Conservation (phyloP, 2,113 vertebrate species). For the Eleginops maclovinus region DNA sequence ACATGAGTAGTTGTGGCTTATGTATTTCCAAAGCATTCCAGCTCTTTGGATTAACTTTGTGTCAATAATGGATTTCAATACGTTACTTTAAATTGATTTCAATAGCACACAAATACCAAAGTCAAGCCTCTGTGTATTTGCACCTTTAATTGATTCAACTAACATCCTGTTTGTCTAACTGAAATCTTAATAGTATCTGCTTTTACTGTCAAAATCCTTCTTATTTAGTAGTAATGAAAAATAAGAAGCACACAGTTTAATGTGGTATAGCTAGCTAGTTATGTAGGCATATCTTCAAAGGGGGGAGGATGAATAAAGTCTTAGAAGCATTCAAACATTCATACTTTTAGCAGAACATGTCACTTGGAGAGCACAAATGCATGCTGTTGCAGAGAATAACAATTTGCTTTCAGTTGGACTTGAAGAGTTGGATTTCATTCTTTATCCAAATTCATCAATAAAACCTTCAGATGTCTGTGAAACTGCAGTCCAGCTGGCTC, state of each 20-base stretch:
- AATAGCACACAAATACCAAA: neutral
- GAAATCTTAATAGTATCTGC: neutral
- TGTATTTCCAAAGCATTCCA: neutral
- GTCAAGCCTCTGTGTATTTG: neutral
- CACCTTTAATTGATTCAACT: neutral
- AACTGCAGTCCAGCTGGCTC: neutral
- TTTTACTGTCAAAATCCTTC: neutral
- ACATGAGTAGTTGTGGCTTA: neutral
- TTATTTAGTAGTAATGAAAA: neutral
- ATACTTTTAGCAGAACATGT: neutral
- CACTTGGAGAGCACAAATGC: neutral
- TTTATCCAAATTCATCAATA: constrained; percentile 8
- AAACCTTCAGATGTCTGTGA: constrained; percentile 9
- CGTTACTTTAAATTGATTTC: too few relatives aligned
- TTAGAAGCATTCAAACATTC: neutral
- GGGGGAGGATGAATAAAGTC: neutral
- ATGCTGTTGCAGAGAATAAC: neutral
- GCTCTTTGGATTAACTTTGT: neutral
- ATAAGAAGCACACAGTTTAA: neutral
- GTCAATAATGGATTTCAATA: neutral
- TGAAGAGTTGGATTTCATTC: constrained; percentile 23
- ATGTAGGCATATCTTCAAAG: neutral
- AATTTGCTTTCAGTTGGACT: neutral
- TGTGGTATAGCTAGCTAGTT: neutral
- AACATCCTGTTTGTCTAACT: neutral